A percentile compares a stretch with the other conserved stretches of the same genome.
Evolutionary conservation across 1,140 invertebrate species (phyloP).

Genomic region (Oedothorax gibbosus): DNA sequence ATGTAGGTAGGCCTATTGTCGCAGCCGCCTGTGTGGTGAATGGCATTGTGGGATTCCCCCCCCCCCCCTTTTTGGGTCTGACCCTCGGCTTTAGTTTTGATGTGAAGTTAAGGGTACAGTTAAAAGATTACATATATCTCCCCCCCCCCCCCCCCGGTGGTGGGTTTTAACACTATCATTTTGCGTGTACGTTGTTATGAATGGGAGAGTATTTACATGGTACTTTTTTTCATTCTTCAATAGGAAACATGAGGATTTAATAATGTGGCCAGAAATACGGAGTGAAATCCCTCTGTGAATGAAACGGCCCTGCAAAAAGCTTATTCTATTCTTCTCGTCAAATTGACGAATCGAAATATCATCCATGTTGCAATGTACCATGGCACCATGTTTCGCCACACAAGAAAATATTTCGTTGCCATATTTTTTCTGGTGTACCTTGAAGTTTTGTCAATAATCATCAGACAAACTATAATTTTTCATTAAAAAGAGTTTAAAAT

Average conservation of each 20-base stretch:
- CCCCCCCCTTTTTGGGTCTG: not conserved
- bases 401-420: no score
- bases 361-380: no score
- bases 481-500: no score
- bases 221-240: not conserved
- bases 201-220: not conserved
- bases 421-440: no score
- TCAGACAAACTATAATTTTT: no score
- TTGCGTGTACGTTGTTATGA: not conserved
- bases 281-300: no score
- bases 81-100: constrained; percentile 1
- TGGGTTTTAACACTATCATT: not conserved
- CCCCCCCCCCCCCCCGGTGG: not conserved
- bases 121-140: not conserved
- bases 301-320: no score
- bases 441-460: no score
- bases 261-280: not conserved
- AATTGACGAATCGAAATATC: no score
- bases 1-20: constrained; percentile 27
- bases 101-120: constrained; percentile 7
- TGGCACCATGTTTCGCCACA: no score
- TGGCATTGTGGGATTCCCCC: no score
- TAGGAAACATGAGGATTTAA: constrained; percentile 2
- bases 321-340: no score
- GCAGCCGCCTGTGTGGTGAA: not conserved